A percentile compares a stretch with the other conserved stretches of the same genome.
Conservation (phyloP, 2,888 invertebrate species). For the Meghimatium bilineatum region DNA sequence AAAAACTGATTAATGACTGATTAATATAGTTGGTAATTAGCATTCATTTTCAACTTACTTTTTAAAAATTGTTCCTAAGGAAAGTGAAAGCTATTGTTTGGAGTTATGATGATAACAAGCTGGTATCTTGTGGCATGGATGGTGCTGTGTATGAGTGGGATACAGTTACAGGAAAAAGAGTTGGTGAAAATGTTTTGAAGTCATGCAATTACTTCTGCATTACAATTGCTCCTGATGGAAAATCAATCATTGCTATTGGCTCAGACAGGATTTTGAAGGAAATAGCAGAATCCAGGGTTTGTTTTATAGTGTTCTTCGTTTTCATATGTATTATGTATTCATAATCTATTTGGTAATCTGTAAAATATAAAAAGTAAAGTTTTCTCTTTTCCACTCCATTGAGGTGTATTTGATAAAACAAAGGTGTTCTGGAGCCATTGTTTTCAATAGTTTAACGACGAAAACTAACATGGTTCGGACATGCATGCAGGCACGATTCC, state of each 20-base stretch:
- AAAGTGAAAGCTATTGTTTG: constrained; percentile 82
- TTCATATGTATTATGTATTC: too few species aligned
- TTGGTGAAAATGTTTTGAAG: constrained; percentile 89
- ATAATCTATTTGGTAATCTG: too few species aligned
- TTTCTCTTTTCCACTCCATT: neutral
- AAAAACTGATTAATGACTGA: too few species aligned
- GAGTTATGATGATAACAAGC: constrained; percentile 86
- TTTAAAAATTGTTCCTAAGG: constrained; percentile 50
- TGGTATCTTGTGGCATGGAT: constrained; percentile 91
- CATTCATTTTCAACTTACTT: neutral
- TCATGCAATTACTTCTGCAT: constrained; percentile 85
- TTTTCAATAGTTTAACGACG: too few species aligned
- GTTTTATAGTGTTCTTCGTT: neutral
- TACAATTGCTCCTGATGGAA: constrained; percentile 80
- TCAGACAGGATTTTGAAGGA: constrained; percentile 84
- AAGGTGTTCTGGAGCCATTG: too few species aligned
- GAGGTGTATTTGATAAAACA: too few species aligned
- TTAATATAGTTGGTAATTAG: too few species aligned
- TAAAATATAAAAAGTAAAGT: too few species aligned
- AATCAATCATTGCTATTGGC: constrained; percentile 84
- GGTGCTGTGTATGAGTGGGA: constrained; percentile 96
- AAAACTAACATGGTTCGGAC: too few species aligned
- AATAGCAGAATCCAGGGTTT: constrained; percentile 77
- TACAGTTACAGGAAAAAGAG: constrained; percentile 81
- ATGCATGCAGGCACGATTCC: too few species aligned